These are phyloP conservation scores for Stenurella melanura DNA, from an alignment of 2,888 invertebrate genomes.

Conservation along the genomic window DNA sequence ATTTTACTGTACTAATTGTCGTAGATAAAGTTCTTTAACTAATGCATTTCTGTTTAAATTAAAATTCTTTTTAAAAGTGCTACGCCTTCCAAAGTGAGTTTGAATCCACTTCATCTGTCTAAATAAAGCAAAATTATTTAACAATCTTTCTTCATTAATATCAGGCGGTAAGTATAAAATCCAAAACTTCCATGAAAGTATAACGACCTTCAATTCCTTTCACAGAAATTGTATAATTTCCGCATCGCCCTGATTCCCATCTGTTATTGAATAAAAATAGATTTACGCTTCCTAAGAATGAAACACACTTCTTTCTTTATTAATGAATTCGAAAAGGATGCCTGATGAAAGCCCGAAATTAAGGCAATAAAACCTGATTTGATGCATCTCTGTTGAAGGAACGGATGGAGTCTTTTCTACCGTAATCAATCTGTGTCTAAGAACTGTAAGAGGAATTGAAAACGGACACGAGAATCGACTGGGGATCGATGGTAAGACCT, in stretches of 20 bases:
- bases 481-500: slow-evolving; percentile 37
- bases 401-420: slow-evolving; percentile 55
- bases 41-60: too few relatives aligned
- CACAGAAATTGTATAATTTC: slow-evolving; percentile 4
- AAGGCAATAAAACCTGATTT: slow-evolving; percentile 56
- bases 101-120: not conserved
- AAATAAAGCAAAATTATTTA: not conserved
- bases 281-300: slow-evolving; percentile 9
- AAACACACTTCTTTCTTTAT: slow-evolving; percentile 49
- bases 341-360: slow-evolving; percentile 54
- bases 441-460: slow-evolving; percentile 50
- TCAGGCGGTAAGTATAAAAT: slow-evolving; percentile 2
- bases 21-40: too few relatives aligned
- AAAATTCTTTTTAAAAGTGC: not conserved
- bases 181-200: not conserved
- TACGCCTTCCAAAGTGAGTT: not conserved
- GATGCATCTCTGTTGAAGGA: slow-evolving; percentile 48
- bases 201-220: not conserved
- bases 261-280: slow-evolving; percentile 34
- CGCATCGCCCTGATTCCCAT: slow-evolving; percentile 4
- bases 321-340: slow-evolving; percentile 50
- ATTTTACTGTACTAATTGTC: too few relatives aligned
- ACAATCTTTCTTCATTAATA: slow-evolving; percentile 7
- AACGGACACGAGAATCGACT: slow-evolving; percentile 42
- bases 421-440: slow-evolving; percentile 57